Conservation (phyloP, 1,140 invertebrate genomes). For the Drosophila ambigua region DNA sequence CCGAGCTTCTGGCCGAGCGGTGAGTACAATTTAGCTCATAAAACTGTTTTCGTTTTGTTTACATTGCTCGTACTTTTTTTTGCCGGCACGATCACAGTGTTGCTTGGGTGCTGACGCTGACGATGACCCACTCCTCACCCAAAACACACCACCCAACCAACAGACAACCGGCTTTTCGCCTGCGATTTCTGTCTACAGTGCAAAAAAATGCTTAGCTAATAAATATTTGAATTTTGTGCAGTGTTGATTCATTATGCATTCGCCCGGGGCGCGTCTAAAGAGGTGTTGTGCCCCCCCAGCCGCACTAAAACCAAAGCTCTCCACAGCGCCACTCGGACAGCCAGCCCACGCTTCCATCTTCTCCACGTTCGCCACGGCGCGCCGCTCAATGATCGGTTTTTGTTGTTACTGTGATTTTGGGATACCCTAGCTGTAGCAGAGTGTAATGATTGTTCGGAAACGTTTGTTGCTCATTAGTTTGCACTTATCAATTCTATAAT, state of each 20-base stretch:
- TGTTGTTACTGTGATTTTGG: no score
- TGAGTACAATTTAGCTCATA: conserved; percentile 22
- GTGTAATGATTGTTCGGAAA: no score
- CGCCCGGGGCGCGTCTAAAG: conserved; percentile 36
- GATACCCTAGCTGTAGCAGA: no score
- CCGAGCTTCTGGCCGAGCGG: conserved; percentile 22
- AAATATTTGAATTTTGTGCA: conserved; percentile 19
- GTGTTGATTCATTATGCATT: conserved; percentile 62
- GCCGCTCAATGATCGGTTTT: no score
- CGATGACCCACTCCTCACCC: conserved; percentile 36
- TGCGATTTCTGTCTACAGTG: conserved; percentile 14
- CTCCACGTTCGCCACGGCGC: no score
- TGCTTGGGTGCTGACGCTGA: not conserved
- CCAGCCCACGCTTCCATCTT: conserved; percentile 28
- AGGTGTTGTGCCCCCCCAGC: conserved; percentile 11
- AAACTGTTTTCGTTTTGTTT: conserved; percentile 52
- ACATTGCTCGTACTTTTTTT: conserved; percentile 35
- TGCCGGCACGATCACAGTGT: conserved; percentile 48
- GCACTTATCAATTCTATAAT: no score
- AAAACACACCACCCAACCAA: not conserved
- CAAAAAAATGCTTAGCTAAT: conserved; percentile 22
- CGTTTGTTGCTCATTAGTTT: no score
- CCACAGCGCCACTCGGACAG: conserved; percentile 8
- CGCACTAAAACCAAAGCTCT: not conserved
- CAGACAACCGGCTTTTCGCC: conserved; percentile 15